phyloP scores from a whole-genome alignment of 37 sponge, comb jelly and placozoan species.

The Bolinopsis microptera region DNA sequence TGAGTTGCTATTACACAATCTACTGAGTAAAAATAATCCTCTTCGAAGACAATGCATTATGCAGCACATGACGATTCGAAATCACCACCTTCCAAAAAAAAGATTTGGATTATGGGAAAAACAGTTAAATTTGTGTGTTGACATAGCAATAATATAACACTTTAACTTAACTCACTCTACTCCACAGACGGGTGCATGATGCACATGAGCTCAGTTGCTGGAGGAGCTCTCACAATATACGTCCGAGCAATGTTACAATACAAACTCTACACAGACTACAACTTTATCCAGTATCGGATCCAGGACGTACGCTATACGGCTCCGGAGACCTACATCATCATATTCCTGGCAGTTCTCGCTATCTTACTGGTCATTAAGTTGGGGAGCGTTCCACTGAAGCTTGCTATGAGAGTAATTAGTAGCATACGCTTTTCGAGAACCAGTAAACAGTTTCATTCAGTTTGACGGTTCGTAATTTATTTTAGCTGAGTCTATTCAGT shows the following conservation, averaged over 20 bases:
- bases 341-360: background rate
- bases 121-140: too few relatives aligned
- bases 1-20: too few relatives aligned
- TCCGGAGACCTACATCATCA: background rate
- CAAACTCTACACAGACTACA: background rate
- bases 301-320: background rate
- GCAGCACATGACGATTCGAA: too few relatives aligned
- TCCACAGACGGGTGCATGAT: conserved; percentile 49
- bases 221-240: conserved; percentile 43
- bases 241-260: background rate
- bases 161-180: too few relatives aligned
- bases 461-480: too few relatives aligned
- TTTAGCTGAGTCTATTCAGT: too few relatives aligned
- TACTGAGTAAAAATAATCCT: too few relatives aligned
- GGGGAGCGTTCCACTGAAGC: background rate
- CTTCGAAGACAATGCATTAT: too few relatives aligned
- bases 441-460: background rate
- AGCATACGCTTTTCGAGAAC: background rate
- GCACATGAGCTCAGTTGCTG: conserved; percentile 54
- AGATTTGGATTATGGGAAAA: too few relatives aligned
- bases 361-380: background rate
- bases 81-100: too few relatives aligned
- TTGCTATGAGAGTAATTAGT: background rate
- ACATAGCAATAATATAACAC: too few relatives aligned
- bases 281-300: background rate